Evolutionary conservation across 2,113 vertebrate genomes (phyloP).

Genomic region (Cavia aperea): DNA sequence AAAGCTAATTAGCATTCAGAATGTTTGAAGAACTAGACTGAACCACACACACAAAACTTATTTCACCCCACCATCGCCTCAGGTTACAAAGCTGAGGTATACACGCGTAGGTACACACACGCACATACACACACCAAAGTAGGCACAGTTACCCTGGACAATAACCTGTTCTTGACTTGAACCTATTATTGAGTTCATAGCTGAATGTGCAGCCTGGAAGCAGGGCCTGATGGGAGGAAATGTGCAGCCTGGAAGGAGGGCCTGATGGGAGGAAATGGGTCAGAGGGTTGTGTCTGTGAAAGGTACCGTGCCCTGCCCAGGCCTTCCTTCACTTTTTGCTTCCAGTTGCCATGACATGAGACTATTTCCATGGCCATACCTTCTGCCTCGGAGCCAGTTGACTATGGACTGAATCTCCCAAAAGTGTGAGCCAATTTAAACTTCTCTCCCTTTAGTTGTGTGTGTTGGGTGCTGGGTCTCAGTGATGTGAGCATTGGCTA

Average conservation of each 20-base stretch:
- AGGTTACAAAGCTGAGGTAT: slow-evolving; percentile 14
- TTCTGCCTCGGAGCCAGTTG: neutral
- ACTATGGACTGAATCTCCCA: neutral
- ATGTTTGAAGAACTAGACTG: slow-evolving; percentile 73
- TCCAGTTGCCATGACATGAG: neutral
- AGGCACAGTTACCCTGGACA: too few relatives aligned
- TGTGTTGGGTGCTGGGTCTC: neutral
- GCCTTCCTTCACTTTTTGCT: neutral
- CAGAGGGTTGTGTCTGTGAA: neutral
- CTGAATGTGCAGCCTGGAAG: neutral
- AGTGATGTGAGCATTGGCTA: neutral
- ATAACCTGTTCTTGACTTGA: neutral
- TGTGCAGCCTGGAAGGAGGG: neutral
- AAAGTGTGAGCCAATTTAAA: neutral
- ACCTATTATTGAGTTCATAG: neutral
- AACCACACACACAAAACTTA: slow-evolving; percentile 54
- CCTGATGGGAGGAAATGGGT: neutral
- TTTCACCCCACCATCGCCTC: neutral
- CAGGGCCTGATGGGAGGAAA: neutral
- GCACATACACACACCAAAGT: too few relatives aligned
- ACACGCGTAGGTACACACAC: slow-evolving; percentile 33
- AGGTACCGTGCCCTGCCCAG: neutral
- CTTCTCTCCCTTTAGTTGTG: neutral
- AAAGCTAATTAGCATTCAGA: slow-evolving; percentile 76
- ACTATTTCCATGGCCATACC: neutral